Evolutionary conservation across 1,140 invertebrate genomes (phyloP).

Genomic region (Musca domestica): DNA sequence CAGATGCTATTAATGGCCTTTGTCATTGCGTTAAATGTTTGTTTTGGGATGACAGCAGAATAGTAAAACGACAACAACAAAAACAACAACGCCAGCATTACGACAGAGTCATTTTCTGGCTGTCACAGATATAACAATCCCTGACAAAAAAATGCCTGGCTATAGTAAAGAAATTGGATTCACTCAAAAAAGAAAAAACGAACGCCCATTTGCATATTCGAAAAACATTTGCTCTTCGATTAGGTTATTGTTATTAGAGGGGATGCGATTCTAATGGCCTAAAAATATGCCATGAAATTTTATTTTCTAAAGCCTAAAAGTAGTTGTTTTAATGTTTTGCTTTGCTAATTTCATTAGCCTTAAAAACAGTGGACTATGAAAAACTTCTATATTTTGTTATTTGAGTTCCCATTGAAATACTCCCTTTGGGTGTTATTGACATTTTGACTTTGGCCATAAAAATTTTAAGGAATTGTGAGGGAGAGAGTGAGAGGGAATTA

Average conservation of each 20-base stretch:
- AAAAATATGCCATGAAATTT: conserved; percentile 16
- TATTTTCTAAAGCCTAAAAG: conserved; percentile 1
- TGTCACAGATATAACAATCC: too few relatives aligned
- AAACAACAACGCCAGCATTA: background rate
- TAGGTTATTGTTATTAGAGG: too few relatives aligned
- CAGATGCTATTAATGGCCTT: conserved; percentile 13
- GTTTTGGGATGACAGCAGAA: background rate
- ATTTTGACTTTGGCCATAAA: too few relatives aligned
- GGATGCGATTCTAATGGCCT: background rate
- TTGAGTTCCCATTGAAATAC: too few relatives aligned
- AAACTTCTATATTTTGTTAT: too few relatives aligned
- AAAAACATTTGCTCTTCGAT: background rate
- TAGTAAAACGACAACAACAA: background rate
- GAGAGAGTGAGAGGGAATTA: too few relatives aligned
- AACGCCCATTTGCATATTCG: conserved; percentile 11
- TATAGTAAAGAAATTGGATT: too few relatives aligned
- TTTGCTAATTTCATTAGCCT: conserved; percentile 15
- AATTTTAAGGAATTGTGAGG: too few relatives aligned
- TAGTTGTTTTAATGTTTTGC: conserved; percentile 12
- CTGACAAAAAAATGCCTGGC: too few relatives aligned
- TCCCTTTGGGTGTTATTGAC: too few relatives aligned
- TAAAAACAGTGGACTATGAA: background rate
- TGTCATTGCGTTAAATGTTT: conserved; percentile 18
- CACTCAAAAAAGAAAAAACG: too few relatives aligned
- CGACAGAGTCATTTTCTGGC: too few relatives aligned